phyloP scores from a whole-genome alignment of 2,113 vertebrate species.

The Brachypteracias leptosomus region DNA sequence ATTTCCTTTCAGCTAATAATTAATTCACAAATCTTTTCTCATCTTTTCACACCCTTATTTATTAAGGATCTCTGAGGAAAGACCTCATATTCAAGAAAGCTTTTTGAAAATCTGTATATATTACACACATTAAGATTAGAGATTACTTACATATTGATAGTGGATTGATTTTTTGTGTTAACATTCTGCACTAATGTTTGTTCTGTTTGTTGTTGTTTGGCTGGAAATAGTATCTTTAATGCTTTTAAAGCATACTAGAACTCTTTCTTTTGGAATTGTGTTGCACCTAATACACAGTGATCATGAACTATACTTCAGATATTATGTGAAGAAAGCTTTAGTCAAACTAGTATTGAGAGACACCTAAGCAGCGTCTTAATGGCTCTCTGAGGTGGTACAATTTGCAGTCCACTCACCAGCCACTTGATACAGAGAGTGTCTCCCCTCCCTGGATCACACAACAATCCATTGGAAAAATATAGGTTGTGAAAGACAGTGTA shows the following conservation, averaged over 20 bases:
- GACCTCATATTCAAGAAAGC: background rate
- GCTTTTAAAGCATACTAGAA: background rate
- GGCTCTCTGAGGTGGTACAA: background rate
- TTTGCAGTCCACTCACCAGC: too few species aligned
- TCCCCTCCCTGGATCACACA: too few species aligned
- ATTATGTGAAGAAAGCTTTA: background rate
- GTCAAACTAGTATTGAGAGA: background rate
- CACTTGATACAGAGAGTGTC: too few species aligned
- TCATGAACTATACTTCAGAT: background rate
- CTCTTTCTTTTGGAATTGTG: background rate
- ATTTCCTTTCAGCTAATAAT: background rate
- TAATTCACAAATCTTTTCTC: background rate
- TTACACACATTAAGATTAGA: background rate
- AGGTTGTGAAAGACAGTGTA: too few species aligned
- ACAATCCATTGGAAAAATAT: too few species aligned
- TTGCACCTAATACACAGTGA: background rate
- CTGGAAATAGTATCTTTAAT: background rate
- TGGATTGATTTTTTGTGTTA: background rate
- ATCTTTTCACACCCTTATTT: background rate
- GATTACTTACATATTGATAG: background rate
- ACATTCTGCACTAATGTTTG: background rate
- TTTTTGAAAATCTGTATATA: background rate
- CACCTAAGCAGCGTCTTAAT: background rate
- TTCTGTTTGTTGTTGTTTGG: background rate
- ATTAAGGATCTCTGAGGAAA: background rate